Evolutionary conservation across 92 coral and sea anemone species (phyloP).

Genomic region (Palythoa caribaeorum): DNA sequence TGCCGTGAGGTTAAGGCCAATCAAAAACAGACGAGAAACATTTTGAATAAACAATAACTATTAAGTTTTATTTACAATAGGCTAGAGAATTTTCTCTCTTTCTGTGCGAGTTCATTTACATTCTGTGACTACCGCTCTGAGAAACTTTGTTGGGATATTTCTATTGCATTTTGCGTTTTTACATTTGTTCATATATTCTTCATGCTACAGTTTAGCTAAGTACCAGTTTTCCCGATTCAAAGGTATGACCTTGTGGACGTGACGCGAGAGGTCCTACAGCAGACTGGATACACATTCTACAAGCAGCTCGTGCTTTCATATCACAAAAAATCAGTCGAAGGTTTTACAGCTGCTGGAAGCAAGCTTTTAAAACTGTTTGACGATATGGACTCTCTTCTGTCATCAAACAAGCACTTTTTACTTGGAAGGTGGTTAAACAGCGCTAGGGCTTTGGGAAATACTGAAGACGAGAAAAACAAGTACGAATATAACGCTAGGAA

Average conservation of each 20-base stretch:
- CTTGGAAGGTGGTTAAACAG: conserved; percentile 86
- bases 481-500: conserved; percentile 56
- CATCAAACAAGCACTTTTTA: conserved; percentile 84
- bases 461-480: conserved; percentile 54
- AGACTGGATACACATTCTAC: conserved; percentile 64
- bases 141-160: too few relatives aligned
- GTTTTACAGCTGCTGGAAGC: conserved; percentile 49
- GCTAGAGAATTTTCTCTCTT: too few relatives aligned
- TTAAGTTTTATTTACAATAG: too few relatives aligned
- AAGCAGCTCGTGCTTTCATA: conserved; percentile 67
- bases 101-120: too few relatives aligned
- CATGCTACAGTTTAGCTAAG: too few relatives aligned
- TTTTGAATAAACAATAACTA: too few relatives aligned
- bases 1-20: too few relatives aligned
- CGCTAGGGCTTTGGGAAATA: conserved; percentile 81
- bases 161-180: too few relatives aligned
- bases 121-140: too few relatives aligned
- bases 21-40: too few relatives aligned
- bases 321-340: conserved; percentile 44
- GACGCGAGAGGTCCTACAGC: conserved; percentile 83
- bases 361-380: conserved; percentile 41
- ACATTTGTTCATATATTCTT: too few relatives aligned
- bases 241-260: conserved; percentile 89
- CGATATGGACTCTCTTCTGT: conserved; percentile 79
- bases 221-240: background rate